Evolutionary conservation across 37 sponge, comb jelly and placozoan genomes (phyloP).

Genomic region (Aphrocallistes beatrix): DNA sequence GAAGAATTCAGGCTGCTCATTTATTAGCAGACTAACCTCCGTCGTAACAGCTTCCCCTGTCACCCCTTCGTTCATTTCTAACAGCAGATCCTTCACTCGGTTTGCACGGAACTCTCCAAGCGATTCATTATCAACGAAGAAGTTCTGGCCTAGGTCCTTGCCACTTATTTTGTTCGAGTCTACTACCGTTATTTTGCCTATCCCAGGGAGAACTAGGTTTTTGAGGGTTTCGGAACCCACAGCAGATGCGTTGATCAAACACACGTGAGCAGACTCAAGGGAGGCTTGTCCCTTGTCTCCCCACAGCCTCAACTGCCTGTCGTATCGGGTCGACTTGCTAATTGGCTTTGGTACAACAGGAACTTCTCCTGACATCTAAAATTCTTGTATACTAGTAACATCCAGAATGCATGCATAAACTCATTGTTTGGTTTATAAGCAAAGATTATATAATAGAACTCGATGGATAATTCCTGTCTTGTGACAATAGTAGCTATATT

Average conservation of each 20-base stretch:
- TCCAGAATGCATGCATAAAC: too few species aligned
- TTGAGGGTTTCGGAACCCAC: conserved; percentile 83
- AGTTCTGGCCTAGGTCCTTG: conserved; percentile 59
- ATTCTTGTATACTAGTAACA: too few species aligned
- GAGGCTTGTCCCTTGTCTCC: conserved; percentile 84
- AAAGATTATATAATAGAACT: too few species aligned
- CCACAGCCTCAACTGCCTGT: conserved; percentile 92
- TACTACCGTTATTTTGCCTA: conserved; percentile 63
- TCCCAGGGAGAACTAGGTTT: conserved; percentile 83
- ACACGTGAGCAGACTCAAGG: conserved; percentile 72
- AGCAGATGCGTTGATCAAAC: conserved; percentile 83
- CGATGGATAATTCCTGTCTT: too few species aligned
- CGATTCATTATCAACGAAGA: conserved; percentile 45
- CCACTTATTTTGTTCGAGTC: conserved; percentile 35
- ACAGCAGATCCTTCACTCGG: conserved; percentile 35
- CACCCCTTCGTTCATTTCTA: conserved; percentile 67
- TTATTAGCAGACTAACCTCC: conserved; percentile 23
- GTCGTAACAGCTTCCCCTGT: conserved; percentile 45
- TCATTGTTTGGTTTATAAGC: too few species aligned
- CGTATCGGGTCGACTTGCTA: conserved; percentile 69
- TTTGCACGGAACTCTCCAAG: conserved; percentile 43
- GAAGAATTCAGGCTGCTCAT: conserved; percentile 41
- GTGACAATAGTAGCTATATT: too few species aligned
- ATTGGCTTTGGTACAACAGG: conserved; percentile 27
- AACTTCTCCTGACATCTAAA: conserved; percentile 27